These are phyloP conservation scores for Agapornis roseicollis DNA, from an alignment of 2,113 vertebrate genomes.

Conservation along the genomic window DNA sequence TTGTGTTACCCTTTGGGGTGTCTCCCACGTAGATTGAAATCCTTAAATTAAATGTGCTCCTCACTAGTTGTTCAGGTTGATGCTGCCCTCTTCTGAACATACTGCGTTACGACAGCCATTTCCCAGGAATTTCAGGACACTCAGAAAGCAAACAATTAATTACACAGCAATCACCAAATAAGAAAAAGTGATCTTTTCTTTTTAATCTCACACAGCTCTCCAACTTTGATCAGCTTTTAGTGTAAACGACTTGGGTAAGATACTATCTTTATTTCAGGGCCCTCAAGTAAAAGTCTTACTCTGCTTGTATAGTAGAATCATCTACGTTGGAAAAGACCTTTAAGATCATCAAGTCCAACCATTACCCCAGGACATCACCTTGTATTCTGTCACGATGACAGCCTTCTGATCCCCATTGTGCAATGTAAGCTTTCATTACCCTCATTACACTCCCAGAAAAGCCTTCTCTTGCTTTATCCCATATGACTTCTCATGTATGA, in stretches of 20 bases:
- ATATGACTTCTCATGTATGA: not conserved
- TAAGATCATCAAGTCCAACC: not conserved
- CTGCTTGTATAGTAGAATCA: not conserved
- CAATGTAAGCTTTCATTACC: not conserved
- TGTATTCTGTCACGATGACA: not conserved
- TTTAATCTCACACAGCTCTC: not conserved
- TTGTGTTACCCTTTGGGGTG: not conserved
- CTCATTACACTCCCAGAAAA: not conserved
- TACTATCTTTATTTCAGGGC: not conserved
- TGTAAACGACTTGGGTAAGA: not conserved
- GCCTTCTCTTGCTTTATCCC: not conserved
- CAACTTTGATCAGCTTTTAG: not conserved
- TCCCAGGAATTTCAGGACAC: not conserved
- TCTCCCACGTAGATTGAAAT: not conserved
- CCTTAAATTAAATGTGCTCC: not conserved
- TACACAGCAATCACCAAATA: not conserved
- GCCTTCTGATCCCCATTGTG: not conserved
- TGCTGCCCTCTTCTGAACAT: slow-evolving; percentile 78
- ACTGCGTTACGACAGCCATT: not conserved
- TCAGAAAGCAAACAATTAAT: not conserved
- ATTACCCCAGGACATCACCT: not conserved
- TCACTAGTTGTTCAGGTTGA: slow-evolving; percentile 65
- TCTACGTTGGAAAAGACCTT: not conserved
- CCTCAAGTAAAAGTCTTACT: not conserved
- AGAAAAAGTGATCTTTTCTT: not conserved